A percentile compares a stretch with the other conserved stretches of the same genome.
Conservation (phyloP, 2,797 vertebrate species). For the Enoplosus armatus region DNA sequence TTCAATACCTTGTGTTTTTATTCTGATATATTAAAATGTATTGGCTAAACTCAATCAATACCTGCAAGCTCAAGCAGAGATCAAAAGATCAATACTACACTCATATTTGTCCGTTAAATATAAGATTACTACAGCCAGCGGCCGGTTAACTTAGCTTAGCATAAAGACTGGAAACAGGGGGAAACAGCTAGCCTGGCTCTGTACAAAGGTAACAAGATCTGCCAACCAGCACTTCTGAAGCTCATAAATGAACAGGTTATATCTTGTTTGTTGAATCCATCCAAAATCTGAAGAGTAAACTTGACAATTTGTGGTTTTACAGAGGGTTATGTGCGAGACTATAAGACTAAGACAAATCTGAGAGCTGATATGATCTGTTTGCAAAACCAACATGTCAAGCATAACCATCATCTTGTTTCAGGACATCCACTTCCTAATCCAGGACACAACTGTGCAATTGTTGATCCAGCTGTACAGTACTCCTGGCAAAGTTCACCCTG, state of each 20-base stretch:
- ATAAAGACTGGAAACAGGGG: background rate
- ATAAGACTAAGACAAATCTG: background rate
- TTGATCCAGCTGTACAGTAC: constrained; percentile 83
- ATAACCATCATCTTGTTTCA: constrained; percentile 57
- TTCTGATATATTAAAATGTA: background rate
- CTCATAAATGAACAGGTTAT: background rate
- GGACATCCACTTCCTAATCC: constrained; percentile 88
- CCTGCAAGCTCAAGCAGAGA: background rate
- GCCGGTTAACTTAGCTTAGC: background rate
- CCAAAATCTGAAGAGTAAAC: background rate
- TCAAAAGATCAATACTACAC: background rate
- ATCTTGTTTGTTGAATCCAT: background rate
- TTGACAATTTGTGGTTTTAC: background rate
- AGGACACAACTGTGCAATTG: constrained; percentile 86
- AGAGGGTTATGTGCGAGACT: background rate
- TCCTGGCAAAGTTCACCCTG: constrained; percentile 90
- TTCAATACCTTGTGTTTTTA: background rate
- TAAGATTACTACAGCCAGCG: background rate
- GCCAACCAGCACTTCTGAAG: background rate
- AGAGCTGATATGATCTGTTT: background rate
- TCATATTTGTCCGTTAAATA: background rate
- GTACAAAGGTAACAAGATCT: background rate
- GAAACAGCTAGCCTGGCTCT: background rate
- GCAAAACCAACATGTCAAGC: background rate
- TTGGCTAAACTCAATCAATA: background rate